Conservation (phyloP, 2,113 vertebrate species). For the Corythornis madagascariensis region DNA sequence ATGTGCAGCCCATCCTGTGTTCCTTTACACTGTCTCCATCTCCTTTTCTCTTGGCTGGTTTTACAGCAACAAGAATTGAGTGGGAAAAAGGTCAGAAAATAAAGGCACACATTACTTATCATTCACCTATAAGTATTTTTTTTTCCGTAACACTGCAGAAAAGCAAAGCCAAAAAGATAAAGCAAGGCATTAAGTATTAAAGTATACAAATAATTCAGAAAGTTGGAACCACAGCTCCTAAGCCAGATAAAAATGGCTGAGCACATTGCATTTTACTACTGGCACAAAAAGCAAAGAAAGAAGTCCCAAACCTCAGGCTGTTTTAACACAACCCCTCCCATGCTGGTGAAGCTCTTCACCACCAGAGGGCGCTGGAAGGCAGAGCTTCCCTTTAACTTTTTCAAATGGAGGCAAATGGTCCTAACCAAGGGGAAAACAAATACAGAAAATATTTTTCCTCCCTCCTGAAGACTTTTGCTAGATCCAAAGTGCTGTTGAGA, state of each 20-base stretch:
- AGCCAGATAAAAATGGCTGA: background rate
- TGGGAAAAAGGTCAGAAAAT: background rate
- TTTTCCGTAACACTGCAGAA: background rate
- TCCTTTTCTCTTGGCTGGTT: background rate
- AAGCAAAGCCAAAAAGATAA: background rate
- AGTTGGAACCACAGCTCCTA: background rate
- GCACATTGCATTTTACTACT: background rate
- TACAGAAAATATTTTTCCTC: background rate
- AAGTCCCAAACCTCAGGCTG: background rate
- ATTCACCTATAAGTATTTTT: background rate
- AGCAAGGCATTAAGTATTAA: background rate
- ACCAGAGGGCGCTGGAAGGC: background rate
- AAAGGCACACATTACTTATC: background rate
- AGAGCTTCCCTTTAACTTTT: background rate
- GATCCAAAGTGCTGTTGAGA: background rate
- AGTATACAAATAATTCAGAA: background rate
- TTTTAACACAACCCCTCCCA: background rate
- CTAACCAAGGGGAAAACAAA: background rate
- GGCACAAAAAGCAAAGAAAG: background rate
- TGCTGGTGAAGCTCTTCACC: background rate
- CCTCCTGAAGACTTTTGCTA: background rate
- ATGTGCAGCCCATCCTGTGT: background rate
- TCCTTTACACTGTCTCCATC: background rate
- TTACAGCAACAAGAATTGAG: background rate
- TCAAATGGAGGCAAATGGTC: accelerated